Evolutionary conservation across 2,888 invertebrate species (phyloP).

Genomic region (Cetonia aurata): DNA sequence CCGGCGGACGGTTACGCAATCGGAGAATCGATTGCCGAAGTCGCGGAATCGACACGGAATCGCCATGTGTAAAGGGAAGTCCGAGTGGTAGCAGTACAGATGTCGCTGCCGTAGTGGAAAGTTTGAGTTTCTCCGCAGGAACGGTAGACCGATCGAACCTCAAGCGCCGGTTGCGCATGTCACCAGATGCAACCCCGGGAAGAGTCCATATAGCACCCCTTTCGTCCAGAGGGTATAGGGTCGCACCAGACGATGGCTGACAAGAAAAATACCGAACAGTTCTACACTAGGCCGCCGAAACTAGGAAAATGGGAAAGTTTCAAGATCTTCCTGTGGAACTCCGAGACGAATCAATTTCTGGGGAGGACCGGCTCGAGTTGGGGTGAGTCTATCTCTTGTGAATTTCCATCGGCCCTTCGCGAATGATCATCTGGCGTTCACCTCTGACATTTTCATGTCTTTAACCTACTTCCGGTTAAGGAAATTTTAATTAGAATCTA

Average conservation of each 20-base stretch:
- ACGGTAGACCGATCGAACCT: constrained; percentile 57
- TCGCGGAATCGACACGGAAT: constrained; percentile 10
- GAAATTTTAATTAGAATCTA: not conserved
- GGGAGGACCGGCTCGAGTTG: constrained; percentile 94
- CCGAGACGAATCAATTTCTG: constrained; percentile 91
- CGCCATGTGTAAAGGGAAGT: not conserved
- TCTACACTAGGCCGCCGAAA: constrained; percentile 84
- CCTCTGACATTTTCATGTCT: constrained; percentile 30
- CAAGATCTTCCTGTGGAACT: constrained; percentile 90
- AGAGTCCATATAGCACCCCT: constrained; percentile 55
- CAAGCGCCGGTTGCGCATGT: constrained; percentile 57
- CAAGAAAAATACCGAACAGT: constrained; percentile 84
- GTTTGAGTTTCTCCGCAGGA: constrained; percentile 45
- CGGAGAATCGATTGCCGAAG: constrained; percentile 25
- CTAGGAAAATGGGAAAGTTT: constrained; percentile 89
- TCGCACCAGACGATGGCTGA: constrained; percentile 70
- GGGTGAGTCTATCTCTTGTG: constrained; percentile 78
- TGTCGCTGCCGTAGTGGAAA: constrained; percentile 36
- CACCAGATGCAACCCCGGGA: constrained; percentile 57
- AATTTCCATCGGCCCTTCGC: not conserved
- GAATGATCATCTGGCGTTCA: constrained; percentile 5
- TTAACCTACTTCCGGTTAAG: not conserved
- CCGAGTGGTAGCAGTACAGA: constrained; percentile 17
- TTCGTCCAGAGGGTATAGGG: constrained; percentile 57
- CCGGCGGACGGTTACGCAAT: constrained; percentile 21